Evolutionary conservation across 2,113 vertebrate species (phyloP), one percentile per base, ranked within the genome.

Genomic region (Bubo blakistoni): DNA sequence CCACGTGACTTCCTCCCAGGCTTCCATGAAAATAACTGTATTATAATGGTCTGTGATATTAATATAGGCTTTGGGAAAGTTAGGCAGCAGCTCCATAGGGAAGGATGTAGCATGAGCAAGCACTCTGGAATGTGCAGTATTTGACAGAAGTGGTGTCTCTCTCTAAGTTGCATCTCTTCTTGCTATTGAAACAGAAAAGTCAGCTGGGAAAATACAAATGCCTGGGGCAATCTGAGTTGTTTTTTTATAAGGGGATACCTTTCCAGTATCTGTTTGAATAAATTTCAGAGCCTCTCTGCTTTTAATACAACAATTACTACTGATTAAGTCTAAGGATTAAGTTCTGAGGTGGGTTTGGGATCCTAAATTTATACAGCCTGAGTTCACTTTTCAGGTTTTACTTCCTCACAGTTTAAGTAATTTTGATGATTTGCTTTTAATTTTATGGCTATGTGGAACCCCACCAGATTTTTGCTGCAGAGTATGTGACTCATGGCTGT

Each of bases 31-130:
- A 99, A 99, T 99, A 99, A 99, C 99, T 99, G 98, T 98, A 98
- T 99, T 98, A 99, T 99, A 99, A 99, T 99, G 98, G 99, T 97
- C 99, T 99, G 98, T 97, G 99, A 99, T 99, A 99, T 99, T 99
- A 99, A 99, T 99, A 99, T 99, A 98, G 49, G 97, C 99, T 99
- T 99, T 99, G 99, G 99, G 99, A 99, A 99, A 99, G 98, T 98
- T 97, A 98, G 97, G 97, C 98, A 97, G 98, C 73, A 77, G 98
- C 98, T 98, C 99, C 98, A 8, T 85, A 92, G 99, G 99, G 99
- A 99, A 98, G 98, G 97, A 98, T 98, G 98, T 97, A 96, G 98
- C 97, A 98, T 98, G 98, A 98, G 98, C 98, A 98, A 99, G 98
- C 97, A 79, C 97, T 97, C 95, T 98, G 98, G 99, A 99, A 99